Percentiles rank a stretch among this genome's conserved stretches.
phyloP scores from a whole-genome alignment of 2,113 vertebrate genomes.

The Thunnus thynnus region DNA sequence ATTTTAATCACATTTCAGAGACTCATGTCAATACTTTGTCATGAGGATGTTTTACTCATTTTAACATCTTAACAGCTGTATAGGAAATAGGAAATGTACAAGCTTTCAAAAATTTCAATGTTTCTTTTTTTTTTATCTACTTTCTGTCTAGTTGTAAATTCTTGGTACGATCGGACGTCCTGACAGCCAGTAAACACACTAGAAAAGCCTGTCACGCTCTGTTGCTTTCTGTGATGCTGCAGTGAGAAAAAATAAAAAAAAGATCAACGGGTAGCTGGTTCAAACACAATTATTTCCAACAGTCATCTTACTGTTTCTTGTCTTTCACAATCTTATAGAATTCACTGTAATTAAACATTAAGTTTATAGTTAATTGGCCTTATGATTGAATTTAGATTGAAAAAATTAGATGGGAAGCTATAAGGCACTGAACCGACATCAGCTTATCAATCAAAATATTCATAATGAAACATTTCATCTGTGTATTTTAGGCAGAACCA shows the following conservation, averaged over 20 bases:
- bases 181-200: conserved; percentile 33
- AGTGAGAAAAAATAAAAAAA: conserved; percentile 15
- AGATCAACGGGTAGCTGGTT: background rate
- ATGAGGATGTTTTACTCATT: background rate
- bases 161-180: conserved; percentile 28
- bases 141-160: conserved; percentile 39
- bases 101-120: background rate
- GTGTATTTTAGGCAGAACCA: conserved; percentile 9
- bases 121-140: conserved; percentile 36
- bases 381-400: conserved; percentile 46
- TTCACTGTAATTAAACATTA: conserved; percentile 31
- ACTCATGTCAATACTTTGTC: background rate
- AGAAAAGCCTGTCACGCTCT: conserved; percentile 39
- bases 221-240: conserved; percentile 29
- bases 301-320: background rate
- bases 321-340: conserved; percentile 6
- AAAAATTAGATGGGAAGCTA: conserved; percentile 19
- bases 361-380: conserved; percentile 33
- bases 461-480: conserved; percentile 32
- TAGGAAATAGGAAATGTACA: background rate
- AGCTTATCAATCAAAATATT: conserved; percentile 47
- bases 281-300: background rate
- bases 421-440: conserved; percentile 3
- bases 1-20: background rate
- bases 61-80: conserved; percentile 3